Evolutionary conservation across 2,113 vertebrate species (phyloP).

Genomic region (Chaetodon trifascialis): DNA sequence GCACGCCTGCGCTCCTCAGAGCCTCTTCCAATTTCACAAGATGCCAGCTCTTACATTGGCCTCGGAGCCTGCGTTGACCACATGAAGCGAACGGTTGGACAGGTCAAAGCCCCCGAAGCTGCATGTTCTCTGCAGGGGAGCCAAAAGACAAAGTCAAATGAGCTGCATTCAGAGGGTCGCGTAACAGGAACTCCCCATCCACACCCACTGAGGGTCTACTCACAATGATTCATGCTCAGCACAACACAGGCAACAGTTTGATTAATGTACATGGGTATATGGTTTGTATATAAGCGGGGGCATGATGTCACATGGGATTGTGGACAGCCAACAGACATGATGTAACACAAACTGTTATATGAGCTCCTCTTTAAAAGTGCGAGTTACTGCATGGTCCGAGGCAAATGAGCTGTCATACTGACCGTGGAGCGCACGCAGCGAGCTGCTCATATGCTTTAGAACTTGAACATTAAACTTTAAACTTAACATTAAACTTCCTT

Average conservation of each 20-base stretch:
- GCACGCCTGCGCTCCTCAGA: not conserved
- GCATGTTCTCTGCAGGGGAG: constrained; percentile 91
- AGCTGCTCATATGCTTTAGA: constrained; percentile 20
- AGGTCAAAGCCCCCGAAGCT: constrained; percentile 98
- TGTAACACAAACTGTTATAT: constrained; percentile 60
- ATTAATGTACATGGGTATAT: constrained; percentile 68
- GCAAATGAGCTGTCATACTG: constrained; percentile 47
- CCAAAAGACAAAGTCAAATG: constrained; percentile 58
- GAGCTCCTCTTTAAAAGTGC: constrained; percentile 47
- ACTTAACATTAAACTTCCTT: constrained; percentile 14
- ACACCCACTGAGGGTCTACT: constrained; percentile 55
- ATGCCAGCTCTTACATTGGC: constrained; percentile 86
- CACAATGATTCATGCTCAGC: constrained; percentile 78
- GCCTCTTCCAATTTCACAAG: not conserved
- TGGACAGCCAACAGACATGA: constrained; percentile 71
- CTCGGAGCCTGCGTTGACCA: constrained; percentile 87
- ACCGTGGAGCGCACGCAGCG: not conserved
- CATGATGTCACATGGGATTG: constrained; percentile 70
- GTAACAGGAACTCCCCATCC: constrained; percentile 26
- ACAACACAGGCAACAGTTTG: constrained; percentile 63
- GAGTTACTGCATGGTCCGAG: constrained; percentile 20
- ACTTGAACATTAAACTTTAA: too few species aligned
- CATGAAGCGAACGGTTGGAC: constrained; percentile 94
- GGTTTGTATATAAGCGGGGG: constrained; percentile 45
- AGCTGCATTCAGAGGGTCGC: constrained; percentile 42